These are phyloP conservation scores for Zapus hudsonius DNA, from an alignment of 2,113 vertebrate species.

Conservation along the genomic window DNA sequence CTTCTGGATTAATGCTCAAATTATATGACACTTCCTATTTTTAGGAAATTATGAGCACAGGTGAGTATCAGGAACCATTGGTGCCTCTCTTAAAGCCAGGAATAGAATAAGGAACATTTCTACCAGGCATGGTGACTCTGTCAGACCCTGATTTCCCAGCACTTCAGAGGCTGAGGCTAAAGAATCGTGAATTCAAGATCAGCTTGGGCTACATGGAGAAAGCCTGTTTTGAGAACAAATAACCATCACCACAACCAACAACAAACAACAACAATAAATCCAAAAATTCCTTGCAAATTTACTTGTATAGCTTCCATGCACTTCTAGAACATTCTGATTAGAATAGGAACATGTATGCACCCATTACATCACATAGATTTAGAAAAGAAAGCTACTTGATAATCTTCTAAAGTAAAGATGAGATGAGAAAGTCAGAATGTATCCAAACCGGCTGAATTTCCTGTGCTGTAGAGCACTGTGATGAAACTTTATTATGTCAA, in stretches of 20 bases:
- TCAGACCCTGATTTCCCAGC: not conserved
- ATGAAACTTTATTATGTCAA: not conserved
- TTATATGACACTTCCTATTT: not conserved
- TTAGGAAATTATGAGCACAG: conserved; percentile 7
- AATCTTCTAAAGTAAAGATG: not conserved
- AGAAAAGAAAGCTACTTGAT: not conserved
- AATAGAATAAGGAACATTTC: not conserved
- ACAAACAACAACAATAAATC: not conserved
- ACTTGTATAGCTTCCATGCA: not conserved
- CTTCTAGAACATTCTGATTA: conserved; percentile 16
- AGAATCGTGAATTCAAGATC: not conserved
- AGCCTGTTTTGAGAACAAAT: not conserved
- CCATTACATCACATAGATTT: not conserved
- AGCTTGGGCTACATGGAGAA: not conserved
- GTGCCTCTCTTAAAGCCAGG: not conserved
- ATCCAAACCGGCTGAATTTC: not conserved
- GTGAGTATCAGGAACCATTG: not conserved
- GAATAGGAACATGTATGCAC: not conserved
- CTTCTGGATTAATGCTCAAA: not conserved
- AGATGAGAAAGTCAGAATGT: not conserved
- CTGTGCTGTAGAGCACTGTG: not conserved
- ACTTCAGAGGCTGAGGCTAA: not conserved
- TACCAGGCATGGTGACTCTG: not conserved
- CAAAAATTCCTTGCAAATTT: not conserved
- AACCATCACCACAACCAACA: not conserved